Conservation (phyloP, 2,797 vertebrate genomes). For the Falco columbarius region DNA sequence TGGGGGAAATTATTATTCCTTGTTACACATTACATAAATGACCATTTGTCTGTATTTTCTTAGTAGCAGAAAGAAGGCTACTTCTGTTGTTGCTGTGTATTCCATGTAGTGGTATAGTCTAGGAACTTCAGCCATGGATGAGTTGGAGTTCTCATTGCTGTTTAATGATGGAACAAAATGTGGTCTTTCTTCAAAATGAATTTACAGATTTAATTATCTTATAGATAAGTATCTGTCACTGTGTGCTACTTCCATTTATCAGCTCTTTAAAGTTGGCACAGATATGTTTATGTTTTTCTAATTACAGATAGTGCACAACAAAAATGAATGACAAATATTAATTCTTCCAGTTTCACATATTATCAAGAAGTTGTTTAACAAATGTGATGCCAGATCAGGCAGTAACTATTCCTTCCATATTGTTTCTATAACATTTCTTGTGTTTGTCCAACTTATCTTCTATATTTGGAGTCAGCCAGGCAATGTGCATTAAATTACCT, state of each 20-base stretch:
- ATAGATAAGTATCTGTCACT: background rate
- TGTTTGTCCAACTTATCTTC: conserved; percentile 35
- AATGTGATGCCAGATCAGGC: background rate
- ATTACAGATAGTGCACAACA: background rate
- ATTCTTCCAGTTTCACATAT: background rate
- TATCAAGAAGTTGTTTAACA: background rate
- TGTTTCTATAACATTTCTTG: conserved; percentile 25
- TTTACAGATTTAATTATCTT: background rate
- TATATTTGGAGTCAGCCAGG: conserved; percentile 2
- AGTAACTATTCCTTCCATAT: background rate
- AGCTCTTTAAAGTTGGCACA: background rate
- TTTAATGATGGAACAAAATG: background rate
- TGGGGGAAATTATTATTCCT: background rate
- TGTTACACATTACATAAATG: background rate
- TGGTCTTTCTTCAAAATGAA: background rate
- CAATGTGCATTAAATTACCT: conserved; percentile 47
- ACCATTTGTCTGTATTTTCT: background rate
- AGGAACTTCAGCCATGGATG: background rate
- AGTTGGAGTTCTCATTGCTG: background rate
- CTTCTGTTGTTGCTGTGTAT: background rate
- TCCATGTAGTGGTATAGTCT: background rate
- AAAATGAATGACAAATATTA: background rate
- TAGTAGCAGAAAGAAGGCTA: background rate
- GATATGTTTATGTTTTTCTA: background rate
- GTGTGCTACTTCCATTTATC: background rate